Percentiles rank a stretch among this genome's conserved stretches.
These are phyloP conservation scores for Lepidurus arcticus DNA, from an alignment of 1,140 invertebrate genomes.

Conservation along the genomic window DNA sequence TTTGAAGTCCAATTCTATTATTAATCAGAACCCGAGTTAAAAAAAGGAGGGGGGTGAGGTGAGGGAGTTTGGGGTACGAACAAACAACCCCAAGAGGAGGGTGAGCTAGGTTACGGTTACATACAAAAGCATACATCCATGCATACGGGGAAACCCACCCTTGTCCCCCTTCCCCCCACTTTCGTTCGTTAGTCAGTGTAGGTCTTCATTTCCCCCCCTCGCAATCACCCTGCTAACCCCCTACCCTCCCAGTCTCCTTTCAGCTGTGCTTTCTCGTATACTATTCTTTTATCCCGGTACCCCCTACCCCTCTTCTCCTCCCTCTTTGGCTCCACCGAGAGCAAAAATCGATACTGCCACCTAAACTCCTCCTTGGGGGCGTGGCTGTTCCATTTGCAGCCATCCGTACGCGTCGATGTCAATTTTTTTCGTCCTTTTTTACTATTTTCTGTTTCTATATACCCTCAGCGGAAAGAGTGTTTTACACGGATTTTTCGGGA, in stretches of 20 bases:
- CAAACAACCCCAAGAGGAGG: background rate
- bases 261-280: background rate
- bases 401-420: constrained; percentile 4
- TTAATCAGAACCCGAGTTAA: no score
- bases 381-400: constrained; percentile 26
- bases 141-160: background rate
- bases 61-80: no score
- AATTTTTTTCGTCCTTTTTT: constrained; percentile 35
- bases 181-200: constrained; percentile 33
- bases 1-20: no score
- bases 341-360: background rate
- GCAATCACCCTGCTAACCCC: background rate
- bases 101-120: background rate
- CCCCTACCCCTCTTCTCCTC: constrained; percentile 26
- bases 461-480: no score
- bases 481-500: no score
- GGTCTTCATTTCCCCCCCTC: background rate
- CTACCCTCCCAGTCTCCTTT: constrained; percentile 15
- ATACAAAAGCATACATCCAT: background rate
- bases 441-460: constrained; percentile 27
- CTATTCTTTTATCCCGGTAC: constrained; percentile 10
- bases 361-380: background rate
- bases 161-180: background rate
- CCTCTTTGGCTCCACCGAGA: constrained; percentile 23
- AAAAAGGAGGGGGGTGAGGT: no score